Conservation (phyloP, 2,113 vertebrate genomes). For the Ornithorhynchus anatinus region DNA sequence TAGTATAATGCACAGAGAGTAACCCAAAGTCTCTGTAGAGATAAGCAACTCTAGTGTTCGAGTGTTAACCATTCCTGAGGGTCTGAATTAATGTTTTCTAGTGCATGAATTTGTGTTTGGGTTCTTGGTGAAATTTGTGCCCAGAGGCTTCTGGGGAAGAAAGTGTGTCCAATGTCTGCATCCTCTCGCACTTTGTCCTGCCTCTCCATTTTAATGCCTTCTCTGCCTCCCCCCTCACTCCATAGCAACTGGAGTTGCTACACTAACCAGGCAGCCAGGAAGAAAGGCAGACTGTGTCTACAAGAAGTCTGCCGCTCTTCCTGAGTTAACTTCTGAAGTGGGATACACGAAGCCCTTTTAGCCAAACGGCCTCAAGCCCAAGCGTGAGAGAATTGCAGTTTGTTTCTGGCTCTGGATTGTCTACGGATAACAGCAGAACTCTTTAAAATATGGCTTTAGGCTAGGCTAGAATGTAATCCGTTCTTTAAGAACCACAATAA, state of each 20-base stretch:
- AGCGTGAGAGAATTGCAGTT: constrained; percentile 26
- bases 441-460: constrained; percentile 33
- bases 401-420: constrained; percentile 13
- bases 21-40: too few species aligned
- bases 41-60: too few species aligned
- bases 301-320: constrained; percentile 41
- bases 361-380: constrained; percentile 27
- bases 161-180: too few species aligned
- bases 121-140: too few species aligned
- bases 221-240: not conserved
- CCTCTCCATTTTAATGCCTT: not conserved
- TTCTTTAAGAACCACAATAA: too few species aligned
- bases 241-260: constrained; percentile 12
- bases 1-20: too few species aligned
- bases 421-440: constrained; percentile 24
- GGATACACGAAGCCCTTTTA: not conserved
- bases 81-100: too few species aligned
- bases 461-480: not conserved
- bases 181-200: not conserved
- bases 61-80: too few species aligned
- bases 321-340: constrained; percentile 35
- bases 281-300: constrained; percentile 43
- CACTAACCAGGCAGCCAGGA: constrained; percentile 38
- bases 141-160: rapidly evolving
- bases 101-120: too few species aligned